These are phyloP conservation scores for Penaeus indicus DNA, from an alignment of 1,140 invertebrate genomes.

Conservation along the genomic window DNA sequence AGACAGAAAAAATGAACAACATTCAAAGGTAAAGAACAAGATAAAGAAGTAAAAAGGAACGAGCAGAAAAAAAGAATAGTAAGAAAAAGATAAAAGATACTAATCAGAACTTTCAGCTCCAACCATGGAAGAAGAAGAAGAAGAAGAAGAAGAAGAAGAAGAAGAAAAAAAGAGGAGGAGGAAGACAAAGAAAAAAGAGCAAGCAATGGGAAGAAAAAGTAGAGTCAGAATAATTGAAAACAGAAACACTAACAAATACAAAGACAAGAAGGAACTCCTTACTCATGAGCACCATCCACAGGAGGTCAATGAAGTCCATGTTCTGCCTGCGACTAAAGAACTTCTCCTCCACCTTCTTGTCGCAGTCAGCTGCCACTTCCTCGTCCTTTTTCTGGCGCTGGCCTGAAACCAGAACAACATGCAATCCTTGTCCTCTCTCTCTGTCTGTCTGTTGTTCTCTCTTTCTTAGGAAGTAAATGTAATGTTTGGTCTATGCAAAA, in stretches of 20 bases:
- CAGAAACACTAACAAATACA: not conserved
- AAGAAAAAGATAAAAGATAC: too few species aligned
- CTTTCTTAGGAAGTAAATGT: too few species aligned
- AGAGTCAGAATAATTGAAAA: not conserved
- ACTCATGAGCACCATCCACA: conserved; percentile 55
- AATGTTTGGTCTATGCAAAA: too few species aligned
- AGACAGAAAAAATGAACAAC: too few species aligned
- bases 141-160: too few species aligned
- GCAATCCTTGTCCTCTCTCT: not conserved
- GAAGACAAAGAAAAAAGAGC: not conserved
- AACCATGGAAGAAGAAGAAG: too few species aligned
- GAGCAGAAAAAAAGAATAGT: too few species aligned
- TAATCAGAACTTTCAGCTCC: too few species aligned
- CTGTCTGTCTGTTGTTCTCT: not conserved
- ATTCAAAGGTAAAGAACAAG: too few species aligned
- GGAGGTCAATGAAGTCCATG: conserved; percentile 52
- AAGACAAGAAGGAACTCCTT: not conserved
- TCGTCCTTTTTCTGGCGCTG: conserved; percentile 42
- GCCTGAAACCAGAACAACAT: not conserved
- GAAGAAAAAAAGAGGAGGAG: too few species aligned
- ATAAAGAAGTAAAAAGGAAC: too few species aligned
- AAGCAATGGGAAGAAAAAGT: not conserved
- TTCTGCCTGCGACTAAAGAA: conserved; percentile 39
- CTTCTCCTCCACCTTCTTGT: conserved; percentile 39
- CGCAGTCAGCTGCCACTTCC: conserved; percentile 14